Evolutionary conservation across 2,888 invertebrate species (phyloP).

Genomic region (Cerastis leucographa): DNA sequence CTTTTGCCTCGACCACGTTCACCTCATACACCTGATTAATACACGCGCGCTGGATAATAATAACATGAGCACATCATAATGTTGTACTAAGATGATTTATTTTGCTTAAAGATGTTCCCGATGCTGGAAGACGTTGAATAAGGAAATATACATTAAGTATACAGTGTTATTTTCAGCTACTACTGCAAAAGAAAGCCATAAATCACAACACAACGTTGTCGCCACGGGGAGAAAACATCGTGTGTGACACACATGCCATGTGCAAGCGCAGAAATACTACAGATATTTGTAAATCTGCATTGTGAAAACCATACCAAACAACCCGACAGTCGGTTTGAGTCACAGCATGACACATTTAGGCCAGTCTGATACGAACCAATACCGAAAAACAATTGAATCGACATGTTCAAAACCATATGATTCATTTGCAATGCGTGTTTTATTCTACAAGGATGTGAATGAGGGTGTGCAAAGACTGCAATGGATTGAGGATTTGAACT

Average conservation of each 20-base stretch:
- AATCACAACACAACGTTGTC: conserved; percentile 23
- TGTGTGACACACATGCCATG: conserved; percentile 53
- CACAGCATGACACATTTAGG: conserved; percentile 85
- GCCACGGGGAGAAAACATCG: conserved; percentile 48
- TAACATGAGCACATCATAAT: too few relatives aligned
- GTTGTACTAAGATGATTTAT: background rate
- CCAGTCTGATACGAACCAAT: conserved; percentile 72
- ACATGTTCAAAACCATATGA: background rate
- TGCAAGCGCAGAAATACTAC: conserved; percentile 52
- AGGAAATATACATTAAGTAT: background rate
- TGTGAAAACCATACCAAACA: conserved; percentile 72
- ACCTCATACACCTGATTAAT: too few relatives aligned
- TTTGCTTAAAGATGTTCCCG: too few relatives aligned
- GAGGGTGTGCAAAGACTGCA: background rate
- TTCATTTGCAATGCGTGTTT: conserved; percentile 33
- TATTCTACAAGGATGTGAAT: background rate
- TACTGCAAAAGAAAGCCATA: conserved; percentile 8
- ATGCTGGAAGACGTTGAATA: rapidly evolving
- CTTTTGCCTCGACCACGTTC: too few relatives aligned
- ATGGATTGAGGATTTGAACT: conserved; percentile 40
- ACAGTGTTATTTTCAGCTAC: background rate
- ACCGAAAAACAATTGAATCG: conserved; percentile 55
- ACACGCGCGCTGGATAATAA: too few relatives aligned
- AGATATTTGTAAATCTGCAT: conserved; percentile 63
- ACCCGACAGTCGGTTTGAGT: conserved; percentile 75